Evolutionary conservation across 2,888 invertebrate genomes (phyloP).

Genomic region (Dynastes maya): DNA sequence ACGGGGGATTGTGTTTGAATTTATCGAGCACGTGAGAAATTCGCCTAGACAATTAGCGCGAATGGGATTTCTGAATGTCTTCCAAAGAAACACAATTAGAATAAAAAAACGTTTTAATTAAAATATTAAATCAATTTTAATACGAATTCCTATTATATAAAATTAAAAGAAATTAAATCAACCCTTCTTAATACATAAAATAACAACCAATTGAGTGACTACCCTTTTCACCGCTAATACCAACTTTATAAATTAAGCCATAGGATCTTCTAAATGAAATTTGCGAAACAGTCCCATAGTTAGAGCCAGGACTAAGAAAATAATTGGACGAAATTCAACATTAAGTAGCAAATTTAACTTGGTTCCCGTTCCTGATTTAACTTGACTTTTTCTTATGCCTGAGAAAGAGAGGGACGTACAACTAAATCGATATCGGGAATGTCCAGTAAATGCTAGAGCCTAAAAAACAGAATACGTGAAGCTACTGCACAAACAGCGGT

Average conservation of each 20-base stretch:
- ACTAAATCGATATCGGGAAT: slow-evolving; percentile 33
- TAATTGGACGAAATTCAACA: slow-evolving; percentile 28
- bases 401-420: slow-evolving; percentile 18
- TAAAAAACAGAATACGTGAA: slow-evolving; percentile 42
- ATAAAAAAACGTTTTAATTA: too few species aligned
- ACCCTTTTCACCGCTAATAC: slow-evolving; percentile 7
- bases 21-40: too few species aligned
- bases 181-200: background rate
- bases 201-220: slow-evolving; percentile 11
- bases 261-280: background rate
- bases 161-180: background rate
- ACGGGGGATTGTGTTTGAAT: too few species aligned
- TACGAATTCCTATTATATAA: background rate
- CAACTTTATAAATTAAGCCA: slow-evolving; percentile 4
- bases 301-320: slow-evolving; percentile 8
- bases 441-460: slow-evolving; percentile 29
- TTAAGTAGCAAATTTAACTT: slow-evolving; percentile 32
- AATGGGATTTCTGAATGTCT: too few species aligned
- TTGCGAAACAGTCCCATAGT: slow-evolving; percentile 6
- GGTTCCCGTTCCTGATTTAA: slow-evolving; percentile 24
- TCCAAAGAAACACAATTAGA: too few species aligned
- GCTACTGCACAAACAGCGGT: slow-evolving; percentile 36
- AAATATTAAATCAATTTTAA: background rate
- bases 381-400: slow-evolving; percentile 17
- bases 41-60: too few species aligned